Conservation (phyloP, 2,888 invertebrate species). For the Microctonus hyperodae region DNA sequence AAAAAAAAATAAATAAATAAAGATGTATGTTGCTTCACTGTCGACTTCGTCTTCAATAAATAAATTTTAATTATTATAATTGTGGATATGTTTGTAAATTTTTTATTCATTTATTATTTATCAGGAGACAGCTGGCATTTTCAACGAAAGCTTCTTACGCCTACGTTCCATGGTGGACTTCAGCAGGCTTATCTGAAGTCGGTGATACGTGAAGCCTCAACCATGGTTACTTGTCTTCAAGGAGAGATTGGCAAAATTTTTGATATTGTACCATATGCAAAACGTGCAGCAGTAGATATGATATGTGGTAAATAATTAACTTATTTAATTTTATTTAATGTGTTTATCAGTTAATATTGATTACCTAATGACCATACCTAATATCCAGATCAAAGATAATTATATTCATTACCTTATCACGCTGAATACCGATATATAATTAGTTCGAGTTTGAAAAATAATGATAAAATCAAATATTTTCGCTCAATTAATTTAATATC, state of each 20-base stretch:
- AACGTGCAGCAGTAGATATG: constrained; percentile 58
- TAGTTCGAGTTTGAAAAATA: no score
- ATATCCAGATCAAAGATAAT: background rate
- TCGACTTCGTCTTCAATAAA: background rate
- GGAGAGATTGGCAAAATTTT: constrained; percentile 53
- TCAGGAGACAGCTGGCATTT: constrained; percentile 55
- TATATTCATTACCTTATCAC: no score
- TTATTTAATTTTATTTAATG: background rate
- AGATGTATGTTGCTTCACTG: constrained; percentile 4
- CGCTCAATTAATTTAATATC: no score
- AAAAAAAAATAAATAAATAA: background rate
- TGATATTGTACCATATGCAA: constrained; percentile 56
- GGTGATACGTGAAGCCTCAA: constrained; percentile 44
- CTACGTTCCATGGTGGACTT: constrained; percentile 57
- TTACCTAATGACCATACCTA: background rate
- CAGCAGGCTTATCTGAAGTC: constrained; percentile 52
- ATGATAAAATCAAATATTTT: no score
- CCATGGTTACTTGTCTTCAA: constrained; percentile 51
- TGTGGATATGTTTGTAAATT: background rate
- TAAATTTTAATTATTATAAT: background rate
- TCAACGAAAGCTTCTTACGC: constrained; percentile 58
- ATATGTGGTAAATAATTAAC: constrained; percentile 54
- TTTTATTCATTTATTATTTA: constrained; percentile 20
- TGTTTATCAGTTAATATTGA: background rate
- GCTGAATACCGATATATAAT: no score